Evolutionary conservation across 2,888 invertebrate genomes (phyloP).

Genomic region (Erebia ligea): DNA sequence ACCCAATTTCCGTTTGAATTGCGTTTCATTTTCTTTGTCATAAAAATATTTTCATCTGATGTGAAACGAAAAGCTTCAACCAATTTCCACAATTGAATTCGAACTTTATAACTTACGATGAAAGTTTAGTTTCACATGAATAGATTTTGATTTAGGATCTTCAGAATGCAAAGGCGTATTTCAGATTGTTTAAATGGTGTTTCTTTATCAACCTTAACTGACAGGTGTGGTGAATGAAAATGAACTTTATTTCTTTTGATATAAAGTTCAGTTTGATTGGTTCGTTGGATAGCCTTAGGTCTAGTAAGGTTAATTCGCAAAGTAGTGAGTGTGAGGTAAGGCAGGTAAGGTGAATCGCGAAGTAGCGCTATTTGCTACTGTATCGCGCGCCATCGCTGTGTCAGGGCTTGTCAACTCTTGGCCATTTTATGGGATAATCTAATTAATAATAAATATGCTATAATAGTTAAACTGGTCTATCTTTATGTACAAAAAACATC

Average conservation of each 20-base stretch:
- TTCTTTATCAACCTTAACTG: constrained; percentile 46
- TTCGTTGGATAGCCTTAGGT: constrained; percentile 40
- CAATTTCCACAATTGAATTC: constrained; percentile 42
- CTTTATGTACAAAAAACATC: too few species aligned
- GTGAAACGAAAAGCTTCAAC: constrained; percentile 42
- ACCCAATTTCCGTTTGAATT: constrained; percentile 52
- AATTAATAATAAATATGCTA: neutral
- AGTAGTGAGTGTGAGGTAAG: constrained; percentile 74
- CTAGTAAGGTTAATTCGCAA: constrained; percentile 48
- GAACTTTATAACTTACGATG: constrained; percentile 37
- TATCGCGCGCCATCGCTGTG: constrained; percentile 77
- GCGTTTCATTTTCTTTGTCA: constrained; percentile 53
- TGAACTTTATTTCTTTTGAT: constrained; percentile 17
- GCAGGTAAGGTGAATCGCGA: constrained; percentile 76
- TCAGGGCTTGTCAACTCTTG: constrained; percentile 58
- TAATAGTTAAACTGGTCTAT: too few species aligned
- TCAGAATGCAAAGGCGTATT: constrained; percentile 54
- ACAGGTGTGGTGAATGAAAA: constrained; percentile 36
- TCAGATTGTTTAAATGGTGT: constrained; percentile 60
- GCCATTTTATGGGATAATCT: too few species aligned
- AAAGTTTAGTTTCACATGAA: constrained; percentile 46
- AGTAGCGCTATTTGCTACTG: constrained; percentile 81
- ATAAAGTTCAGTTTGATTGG: constrained; percentile 48
- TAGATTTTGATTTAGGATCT: constrained; percentile 44
- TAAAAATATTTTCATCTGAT: constrained; percentile 52